Percentiles rank a stretch among this genome's conserved stretches.
Evolutionary conservation across 2,888 invertebrate species (phyloP).

Genomic region (Boloria selene): DNA sequence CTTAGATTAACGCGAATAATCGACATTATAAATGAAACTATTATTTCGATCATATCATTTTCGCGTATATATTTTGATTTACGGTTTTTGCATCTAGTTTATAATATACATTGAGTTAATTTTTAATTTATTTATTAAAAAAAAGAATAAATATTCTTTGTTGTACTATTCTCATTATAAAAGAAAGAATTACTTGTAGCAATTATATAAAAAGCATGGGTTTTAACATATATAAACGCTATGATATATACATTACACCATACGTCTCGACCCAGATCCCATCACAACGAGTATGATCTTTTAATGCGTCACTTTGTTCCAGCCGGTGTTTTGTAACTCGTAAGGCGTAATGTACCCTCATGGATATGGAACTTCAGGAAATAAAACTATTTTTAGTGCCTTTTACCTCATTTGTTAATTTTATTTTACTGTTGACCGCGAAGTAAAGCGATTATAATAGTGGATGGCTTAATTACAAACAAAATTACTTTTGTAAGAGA

Average conservation of each 20-base stretch:
- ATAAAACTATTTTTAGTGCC: constrained; percentile 33
- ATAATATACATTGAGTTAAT: too few species aligned
- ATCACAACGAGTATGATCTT: constrained; percentile 60
- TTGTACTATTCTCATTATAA: too few species aligned
- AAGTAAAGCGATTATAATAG: constrained; percentile 12
- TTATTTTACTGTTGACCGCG: constrained; percentile 20
- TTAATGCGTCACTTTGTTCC: constrained; percentile 63
- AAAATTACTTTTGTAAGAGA: constrained; percentile 10
- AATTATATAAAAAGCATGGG: background rate
- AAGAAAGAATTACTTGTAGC: background rate
- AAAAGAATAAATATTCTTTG: too few species aligned
- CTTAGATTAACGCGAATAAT: too few species aligned
- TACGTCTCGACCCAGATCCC: constrained; percentile 43
- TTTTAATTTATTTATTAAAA: too few species aligned
- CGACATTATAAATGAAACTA: too few species aligned
- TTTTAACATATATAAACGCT: constrained; percentile 36
- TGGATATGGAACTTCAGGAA: constrained; percentile 37
- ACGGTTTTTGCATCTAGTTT: too few species aligned
- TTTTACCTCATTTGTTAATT: constrained; percentile 31
- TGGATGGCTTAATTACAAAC: constrained; percentile 19
- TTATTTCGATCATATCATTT: too few species aligned
- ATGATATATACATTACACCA: constrained; percentile 52
- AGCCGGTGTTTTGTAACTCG: constrained; percentile 48
- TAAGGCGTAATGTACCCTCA: constrained; percentile 53
- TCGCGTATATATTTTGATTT: too few species aligned